Conservation (phyloP, 2,113 vertebrate species). For the Gobius niger region DNA sequence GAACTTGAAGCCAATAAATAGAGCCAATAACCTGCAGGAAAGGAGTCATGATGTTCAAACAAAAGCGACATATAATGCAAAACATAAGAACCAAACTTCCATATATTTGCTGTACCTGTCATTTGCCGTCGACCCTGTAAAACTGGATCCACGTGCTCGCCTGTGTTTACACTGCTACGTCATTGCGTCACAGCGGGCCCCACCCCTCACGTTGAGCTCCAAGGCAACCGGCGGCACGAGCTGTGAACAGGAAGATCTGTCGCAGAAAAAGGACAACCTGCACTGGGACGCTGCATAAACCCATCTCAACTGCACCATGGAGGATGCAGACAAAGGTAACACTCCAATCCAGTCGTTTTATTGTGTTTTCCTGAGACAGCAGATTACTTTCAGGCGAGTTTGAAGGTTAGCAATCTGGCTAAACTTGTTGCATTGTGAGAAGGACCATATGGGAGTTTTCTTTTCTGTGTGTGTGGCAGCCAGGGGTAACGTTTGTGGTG, state of each 20-base stretch:
- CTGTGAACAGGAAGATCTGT: constrained; percentile 56
- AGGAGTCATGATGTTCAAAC: too few species aligned
- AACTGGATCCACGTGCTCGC: constrained; percentile 69
- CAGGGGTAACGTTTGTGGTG: not conserved
- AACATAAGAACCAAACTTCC: not conserved
- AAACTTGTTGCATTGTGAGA: constrained; percentile 32
- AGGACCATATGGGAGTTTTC: constrained; percentile 45
- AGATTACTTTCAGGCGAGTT: not conserved
- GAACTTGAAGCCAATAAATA: too few species aligned
- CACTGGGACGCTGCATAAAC: constrained; percentile 25
- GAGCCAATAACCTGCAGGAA: too few species aligned
- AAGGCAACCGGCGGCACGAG: constrained; percentile 55
- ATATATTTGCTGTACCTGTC: not conserved
- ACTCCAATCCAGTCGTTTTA: not conserved
- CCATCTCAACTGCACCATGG: constrained; percentile 57
- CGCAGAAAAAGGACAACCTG: constrained; percentile 46
- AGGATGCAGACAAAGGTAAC: constrained; percentile 72
- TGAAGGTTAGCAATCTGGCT: constrained; percentile 58
- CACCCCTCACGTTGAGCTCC: constrained; percentile 66
- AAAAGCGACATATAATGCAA: too few species aligned
- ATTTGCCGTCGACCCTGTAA: constrained; percentile 35
- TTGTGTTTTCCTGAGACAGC: not conserved
- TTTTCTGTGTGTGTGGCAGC: not conserved
- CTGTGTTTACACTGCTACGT: constrained; percentile 73
- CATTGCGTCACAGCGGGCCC: constrained; percentile 63